These are phyloP conservation scores for Aplochiton taeniatus DNA, from an alignment of 2,797 vertebrate genomes.

Conservation along the genomic window DNA sequence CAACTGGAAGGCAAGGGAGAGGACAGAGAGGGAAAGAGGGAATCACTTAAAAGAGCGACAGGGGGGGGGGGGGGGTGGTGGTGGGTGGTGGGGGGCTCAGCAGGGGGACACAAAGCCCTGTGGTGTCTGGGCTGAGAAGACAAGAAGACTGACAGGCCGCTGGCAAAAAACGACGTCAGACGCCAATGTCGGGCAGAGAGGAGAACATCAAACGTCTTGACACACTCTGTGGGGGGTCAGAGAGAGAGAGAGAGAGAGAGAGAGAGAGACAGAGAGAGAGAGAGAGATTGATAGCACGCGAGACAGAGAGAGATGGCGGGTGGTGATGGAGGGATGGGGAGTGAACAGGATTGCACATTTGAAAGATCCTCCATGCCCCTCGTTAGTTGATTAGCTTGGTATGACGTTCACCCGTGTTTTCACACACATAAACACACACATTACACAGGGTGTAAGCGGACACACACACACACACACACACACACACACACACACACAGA, in stretches of 20 bases:
- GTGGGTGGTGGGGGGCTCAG: neutral
- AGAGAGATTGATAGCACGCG: neutral
- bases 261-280: neutral
- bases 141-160: neutral
- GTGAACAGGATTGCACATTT: neutral
- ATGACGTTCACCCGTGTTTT: neutral
- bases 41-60: neutral
- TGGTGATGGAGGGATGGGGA: neutral
- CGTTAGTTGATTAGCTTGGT: neutral
- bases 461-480: neutral
- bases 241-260: neutral
- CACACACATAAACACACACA: too few species aligned
- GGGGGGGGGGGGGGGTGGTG: neutral
- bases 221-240: neutral
- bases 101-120: neutral
- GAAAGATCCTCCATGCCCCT: neutral
- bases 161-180: neutral
- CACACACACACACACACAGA: neutral
- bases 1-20: neutral
- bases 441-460: too few species aligned
- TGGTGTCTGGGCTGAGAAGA: neutral
- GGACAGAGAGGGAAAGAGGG: neutral
- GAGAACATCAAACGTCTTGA: neutral
- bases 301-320: neutral
- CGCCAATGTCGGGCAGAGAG: neutral